Evolutionary conservation across 2,888 invertebrate species (phyloP), one percentile per base, ranked within the genome.

Genomic region (Xestoiulus laeticollis): DNA sequence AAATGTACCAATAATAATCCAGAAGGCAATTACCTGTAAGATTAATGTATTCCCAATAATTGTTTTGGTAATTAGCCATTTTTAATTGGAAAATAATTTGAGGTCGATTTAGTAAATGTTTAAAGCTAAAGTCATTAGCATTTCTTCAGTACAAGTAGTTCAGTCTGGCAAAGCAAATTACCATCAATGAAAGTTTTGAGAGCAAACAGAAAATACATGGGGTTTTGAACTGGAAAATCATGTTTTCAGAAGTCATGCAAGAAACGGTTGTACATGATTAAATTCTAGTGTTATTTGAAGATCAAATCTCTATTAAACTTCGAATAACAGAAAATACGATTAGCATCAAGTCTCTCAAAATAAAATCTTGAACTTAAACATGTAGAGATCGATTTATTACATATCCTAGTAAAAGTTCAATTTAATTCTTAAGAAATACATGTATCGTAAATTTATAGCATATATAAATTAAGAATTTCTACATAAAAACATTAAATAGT

Each of bases 61-160:
- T 22, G 68, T 8, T 26, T 68, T 14, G 68, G 68, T 68, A 68
- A 68, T 68, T 68, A 68, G 59, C 59, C 19, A 16, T 22, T 26
- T 68, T 68, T 68, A 68, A 68, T 68, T 68, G 6, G 68, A 26
- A 68, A 68, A 12, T n/a, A n/a, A 59, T 19, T 22, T 22, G n/a
- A 26, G 68, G 68, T 68, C 22, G 68, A 68, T 68, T n/a, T 10
- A 59, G 22, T 26, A 26, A 68, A 26, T 8, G 26, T 26, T 68
- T 68, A 68, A 68, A 68, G 26, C 68, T 68, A 68, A 68, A 10
- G 59, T 59, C 14, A 59, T 59, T 59, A 59, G n/a, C n/a, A 59
- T 59, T 59, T 59, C 59, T n/a, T n/a, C n/a, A n/a, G n/a, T 19
- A 19, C n/a, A 59, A 19, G n/a, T 16, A n/a, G 59, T 5, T 12